phyloP scores from a whole-genome alignment of 2,888 invertebrate species.

The Nomada fucata region DNA sequence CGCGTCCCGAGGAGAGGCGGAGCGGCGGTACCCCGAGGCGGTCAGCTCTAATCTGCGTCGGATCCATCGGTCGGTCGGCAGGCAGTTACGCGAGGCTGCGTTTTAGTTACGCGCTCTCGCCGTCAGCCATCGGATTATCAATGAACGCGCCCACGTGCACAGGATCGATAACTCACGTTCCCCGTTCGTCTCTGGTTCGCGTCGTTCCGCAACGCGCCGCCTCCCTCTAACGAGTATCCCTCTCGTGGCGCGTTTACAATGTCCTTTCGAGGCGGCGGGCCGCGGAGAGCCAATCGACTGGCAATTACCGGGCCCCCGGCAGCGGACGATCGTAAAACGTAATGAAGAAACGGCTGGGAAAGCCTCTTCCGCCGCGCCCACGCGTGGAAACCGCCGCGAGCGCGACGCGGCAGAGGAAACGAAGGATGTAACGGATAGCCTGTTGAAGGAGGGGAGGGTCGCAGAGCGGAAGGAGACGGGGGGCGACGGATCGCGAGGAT shows the following conservation, averaged over 20 bases:
- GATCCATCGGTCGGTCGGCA: conserved; percentile 31
- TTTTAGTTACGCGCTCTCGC: conserved; percentile 65
- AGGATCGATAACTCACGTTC: conserved; percentile 54
- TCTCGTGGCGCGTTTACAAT: conserved; percentile 63
- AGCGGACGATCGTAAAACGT: conserved; percentile 57
- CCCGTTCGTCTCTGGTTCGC: conserved; percentile 24
- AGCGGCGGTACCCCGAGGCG: conserved; percentile 11
- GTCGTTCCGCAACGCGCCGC: background rate
- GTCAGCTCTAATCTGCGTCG: conserved; percentile 17
- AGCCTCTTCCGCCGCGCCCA: conserved; percentile 59
- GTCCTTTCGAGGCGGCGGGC: conserved; percentile 52
- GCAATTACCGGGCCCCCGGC: conserved; percentile 69
- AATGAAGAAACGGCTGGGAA: conserved; percentile 59
- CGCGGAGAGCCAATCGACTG: conserved; percentile 51
- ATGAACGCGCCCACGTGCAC: conserved; percentile 76
- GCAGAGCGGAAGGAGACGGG: background rate
- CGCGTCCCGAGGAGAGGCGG: background rate
- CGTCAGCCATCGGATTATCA: conserved; percentile 73
- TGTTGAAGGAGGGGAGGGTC: background rate
- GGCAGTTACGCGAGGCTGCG: conserved; percentile 53
- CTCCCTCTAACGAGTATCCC: conserved; percentile 17
- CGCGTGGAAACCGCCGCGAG: conserved; percentile 57
- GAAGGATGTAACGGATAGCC: background rate
- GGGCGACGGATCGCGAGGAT: background rate
- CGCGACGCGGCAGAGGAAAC: conserved; percentile 20